Evolutionary conservation across 2,113 vertebrate species (phyloP).

Genomic region (Pterocles burchelli): DNA sequence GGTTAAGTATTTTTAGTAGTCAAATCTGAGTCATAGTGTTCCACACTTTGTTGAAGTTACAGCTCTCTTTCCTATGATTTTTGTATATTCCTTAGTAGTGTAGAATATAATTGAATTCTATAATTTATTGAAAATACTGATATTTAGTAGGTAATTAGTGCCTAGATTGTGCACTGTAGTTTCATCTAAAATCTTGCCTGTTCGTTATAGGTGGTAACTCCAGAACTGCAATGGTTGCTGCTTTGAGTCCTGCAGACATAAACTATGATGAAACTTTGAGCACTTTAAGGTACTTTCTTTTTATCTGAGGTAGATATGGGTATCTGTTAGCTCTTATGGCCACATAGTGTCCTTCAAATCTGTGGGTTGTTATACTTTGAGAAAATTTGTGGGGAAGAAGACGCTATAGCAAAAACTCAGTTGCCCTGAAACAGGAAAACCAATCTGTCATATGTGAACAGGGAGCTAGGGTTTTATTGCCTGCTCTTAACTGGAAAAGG

Average conservation of each 20-base stretch:
- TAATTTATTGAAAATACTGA: neutral
- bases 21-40: neutral
- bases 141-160: neutral
- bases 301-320: neutral
- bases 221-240: constrained; percentile 97
- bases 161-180: neutral
- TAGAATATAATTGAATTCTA: neutral
- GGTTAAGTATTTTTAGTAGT: neutral
- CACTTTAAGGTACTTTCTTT: constrained; percentile 87
- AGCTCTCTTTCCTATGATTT: neutral
- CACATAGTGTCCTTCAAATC: neutral
- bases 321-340: neutral
- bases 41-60: neutral
- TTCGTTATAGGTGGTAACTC: constrained; percentile 86
- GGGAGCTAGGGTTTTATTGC: neutral
- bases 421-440: neutral
- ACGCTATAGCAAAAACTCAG: neutral
- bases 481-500: neutral
- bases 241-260: constrained; percentile 97
- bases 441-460: neutral
- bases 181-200: neutral
- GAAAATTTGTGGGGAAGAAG: neutral
- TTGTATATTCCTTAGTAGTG: neutral
- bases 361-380: neutral
- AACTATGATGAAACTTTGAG: constrained; percentile 99